These are phyloP conservation scores for Urosaurus nigricauda DNA, from an alignment of 2,797 vertebrate species.

Conservation along the genomic window DNA sequence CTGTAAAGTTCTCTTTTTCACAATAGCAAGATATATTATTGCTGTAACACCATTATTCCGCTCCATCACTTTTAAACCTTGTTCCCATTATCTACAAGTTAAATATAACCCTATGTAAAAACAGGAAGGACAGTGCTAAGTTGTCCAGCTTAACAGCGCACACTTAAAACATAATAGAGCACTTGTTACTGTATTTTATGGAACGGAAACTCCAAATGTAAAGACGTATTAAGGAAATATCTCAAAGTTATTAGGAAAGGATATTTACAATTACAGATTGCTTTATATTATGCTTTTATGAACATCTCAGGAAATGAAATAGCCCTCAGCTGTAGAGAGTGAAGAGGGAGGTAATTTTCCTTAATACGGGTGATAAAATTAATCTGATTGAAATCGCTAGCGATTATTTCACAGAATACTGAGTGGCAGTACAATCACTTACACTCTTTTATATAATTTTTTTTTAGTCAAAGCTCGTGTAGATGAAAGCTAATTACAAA, in stretches of 20 bases:
- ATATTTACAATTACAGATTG: constrained; percentile 89
- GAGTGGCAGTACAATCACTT: constrained; percentile 94
- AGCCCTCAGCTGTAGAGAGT: constrained; percentile 88
- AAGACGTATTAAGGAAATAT: constrained; percentile 89
- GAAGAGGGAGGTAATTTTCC: constrained; percentile 93
- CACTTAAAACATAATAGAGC: constrained; percentile 88
- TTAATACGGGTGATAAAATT: constrained; percentile 97
- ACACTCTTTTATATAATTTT: constrained; percentile 89
- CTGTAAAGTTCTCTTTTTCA: constrained; percentile 83
- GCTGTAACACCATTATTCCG: constrained; percentile 86
- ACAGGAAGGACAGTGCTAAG: constrained; percentile 86
- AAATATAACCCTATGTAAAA: constrained; percentile 89
- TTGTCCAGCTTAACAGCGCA: constrained; percentile 85
- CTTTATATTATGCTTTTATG: constrained; percentile 89
- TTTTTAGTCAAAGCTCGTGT: constrained; percentile 89
- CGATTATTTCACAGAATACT: constrained; percentile 92
- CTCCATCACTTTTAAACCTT: constrained; percentile 89
- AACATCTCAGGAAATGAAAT: constrained; percentile 89
- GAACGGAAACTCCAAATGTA: constrained; percentile 88
- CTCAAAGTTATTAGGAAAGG: constrained; percentile 88
- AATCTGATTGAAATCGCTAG: constrained; percentile 98
- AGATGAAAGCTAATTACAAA: constrained; percentile 99
- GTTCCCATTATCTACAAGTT: constrained; percentile 88
- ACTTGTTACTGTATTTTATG: constrained; percentile 89
- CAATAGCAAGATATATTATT: constrained; percentile 87